A percentile compares a stretch with the other conserved stretches of the same genome.
phyloP scores from a whole-genome alignment of 2,113 vertebrate genomes.

The Ginglymostoma cirratum region DNA sequence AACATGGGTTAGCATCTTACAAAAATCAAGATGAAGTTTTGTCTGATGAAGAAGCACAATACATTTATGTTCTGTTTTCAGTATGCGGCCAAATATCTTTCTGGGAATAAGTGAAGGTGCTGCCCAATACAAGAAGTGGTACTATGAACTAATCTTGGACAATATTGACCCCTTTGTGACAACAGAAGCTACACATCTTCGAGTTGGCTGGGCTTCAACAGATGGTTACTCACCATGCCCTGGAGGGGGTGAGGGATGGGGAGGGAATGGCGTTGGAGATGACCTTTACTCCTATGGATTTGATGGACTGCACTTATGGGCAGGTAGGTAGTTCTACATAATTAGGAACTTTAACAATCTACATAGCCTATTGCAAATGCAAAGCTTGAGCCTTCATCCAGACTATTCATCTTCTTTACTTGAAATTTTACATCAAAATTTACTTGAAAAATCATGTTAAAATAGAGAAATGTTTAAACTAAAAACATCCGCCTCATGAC shows the following conservation, averaged over 20 bases:
- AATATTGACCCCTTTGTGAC: slow-evolving; percentile 79
- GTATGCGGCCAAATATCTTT: slow-evolving; percentile 91
- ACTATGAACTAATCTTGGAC: slow-evolving; percentile 90
- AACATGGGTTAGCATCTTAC: neutral
- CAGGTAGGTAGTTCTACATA: slow-evolving; percentile 61
- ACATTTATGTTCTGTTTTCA: slow-evolving; percentile 46
- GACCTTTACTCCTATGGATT: slow-evolving; percentile 90
- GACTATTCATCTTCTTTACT: neutral
- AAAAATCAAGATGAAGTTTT: neutral
- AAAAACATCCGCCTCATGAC: neutral
- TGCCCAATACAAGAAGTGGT: slow-evolving; percentile 93
- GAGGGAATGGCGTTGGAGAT: slow-evolving; percentile 86
- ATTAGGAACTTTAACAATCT: neutral
- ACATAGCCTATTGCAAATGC: neutral
- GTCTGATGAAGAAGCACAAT: neutral
- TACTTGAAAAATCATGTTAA: neutral
- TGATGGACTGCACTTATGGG: slow-evolving; percentile 90
- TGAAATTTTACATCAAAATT: too few relatives aligned
- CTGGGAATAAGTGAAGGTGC: slow-evolving; percentile 88
- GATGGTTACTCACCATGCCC: slow-evolving; percentile 82
- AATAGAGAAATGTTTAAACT: neutral
- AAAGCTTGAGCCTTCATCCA: neutral
- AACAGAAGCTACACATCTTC: slow-evolving; percentile 81
- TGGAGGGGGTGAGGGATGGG: slow-evolving; percentile 86
- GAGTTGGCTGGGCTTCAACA: slow-evolving; percentile 90